Evolutionary conservation across 2,888 invertebrate species (phyloP).

Genomic region (Seira musarum): DNA sequence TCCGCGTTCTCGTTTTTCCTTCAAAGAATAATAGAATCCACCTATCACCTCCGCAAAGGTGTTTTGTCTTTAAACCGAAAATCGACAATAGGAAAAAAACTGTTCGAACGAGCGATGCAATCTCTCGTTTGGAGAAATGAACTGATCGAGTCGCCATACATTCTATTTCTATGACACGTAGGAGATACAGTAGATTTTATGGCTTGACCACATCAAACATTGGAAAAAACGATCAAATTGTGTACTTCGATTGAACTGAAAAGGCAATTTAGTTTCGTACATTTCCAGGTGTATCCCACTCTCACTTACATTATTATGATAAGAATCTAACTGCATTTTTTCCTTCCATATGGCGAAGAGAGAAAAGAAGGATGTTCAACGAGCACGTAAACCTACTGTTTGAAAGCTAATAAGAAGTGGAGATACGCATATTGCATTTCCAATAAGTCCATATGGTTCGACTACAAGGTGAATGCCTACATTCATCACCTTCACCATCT

Average conservation of each 20-base stretch:
- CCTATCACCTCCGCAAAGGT: too few relatives aligned
- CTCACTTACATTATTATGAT: background rate
- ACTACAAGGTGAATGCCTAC: background rate
- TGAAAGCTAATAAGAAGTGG: background rate
- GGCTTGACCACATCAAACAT: background rate
- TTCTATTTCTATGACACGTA: too few relatives aligned
- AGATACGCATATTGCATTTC: background rate
- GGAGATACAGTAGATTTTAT: background rate
- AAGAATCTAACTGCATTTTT: background rate
- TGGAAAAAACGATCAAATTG: background rate
- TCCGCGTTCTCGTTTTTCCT: background rate
- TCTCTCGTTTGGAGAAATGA: background rate
- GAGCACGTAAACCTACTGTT: background rate
- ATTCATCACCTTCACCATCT: too few relatives aligned
- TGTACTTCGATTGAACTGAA: background rate
- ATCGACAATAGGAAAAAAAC: background rate
- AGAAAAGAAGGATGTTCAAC: background rate
- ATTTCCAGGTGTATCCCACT: background rate
- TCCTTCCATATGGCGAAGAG: background rate
- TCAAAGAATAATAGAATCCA: slow-evolving; percentile 4
- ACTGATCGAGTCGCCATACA: background rate
- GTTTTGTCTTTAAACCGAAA: too few relatives aligned
- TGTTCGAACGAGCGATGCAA: background rate
- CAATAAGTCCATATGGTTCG: background rate
- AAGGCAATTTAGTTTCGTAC: background rate